These are phyloP conservation scores for Odontesthes bonariensis DNA, from an alignment of 2,113 vertebrate genomes.

Conservation along the genomic window DNA sequence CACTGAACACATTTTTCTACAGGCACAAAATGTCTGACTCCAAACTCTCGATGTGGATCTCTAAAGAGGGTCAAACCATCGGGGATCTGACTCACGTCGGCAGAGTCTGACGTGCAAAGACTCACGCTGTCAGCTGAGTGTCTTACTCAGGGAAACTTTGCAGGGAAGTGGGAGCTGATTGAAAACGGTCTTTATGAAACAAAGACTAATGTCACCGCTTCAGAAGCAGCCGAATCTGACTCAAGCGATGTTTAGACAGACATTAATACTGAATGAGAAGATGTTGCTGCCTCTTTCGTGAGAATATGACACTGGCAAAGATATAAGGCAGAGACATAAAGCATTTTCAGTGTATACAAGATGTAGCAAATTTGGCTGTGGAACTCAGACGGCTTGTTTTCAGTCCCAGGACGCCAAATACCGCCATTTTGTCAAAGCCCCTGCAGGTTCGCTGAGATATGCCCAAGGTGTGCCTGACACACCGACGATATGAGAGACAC, in stretches of 20 bases:
- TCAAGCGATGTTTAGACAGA: not conserved
- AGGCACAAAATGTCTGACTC: slow-evolving; percentile 16
- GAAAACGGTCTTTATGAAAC: too few species aligned
- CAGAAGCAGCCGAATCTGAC: not conserved
- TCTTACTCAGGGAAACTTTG: too few species aligned
- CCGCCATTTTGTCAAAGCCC: too few species aligned
- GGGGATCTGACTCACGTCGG: slow-evolving; percentile 18
- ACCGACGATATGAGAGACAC: too few species aligned
- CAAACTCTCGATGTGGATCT: slow-evolving; percentile 27
- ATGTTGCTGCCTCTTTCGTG: not conserved
- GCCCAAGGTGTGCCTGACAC: too few species aligned
- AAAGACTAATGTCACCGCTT: not conserved
- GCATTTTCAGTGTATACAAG: too few species aligned
- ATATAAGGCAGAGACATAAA: not conserved
- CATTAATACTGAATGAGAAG: not conserved
- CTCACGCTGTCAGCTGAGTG: not conserved
- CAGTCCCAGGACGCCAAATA: too few species aligned
- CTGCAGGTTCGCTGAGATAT: too few species aligned
- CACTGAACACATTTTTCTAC: slow-evolving; percentile 4
- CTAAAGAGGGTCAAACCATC: not conserved
- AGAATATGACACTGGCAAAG: not conserved
- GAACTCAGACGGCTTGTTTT: too few species aligned
- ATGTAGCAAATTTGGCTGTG: too few species aligned
- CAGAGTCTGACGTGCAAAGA: slow-evolving; percentile 1
- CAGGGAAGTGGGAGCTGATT: too few species aligned